These are phyloP conservation scores for Euphonia xanthogaster DNA, from an alignment of 2,797 vertebrate genomes.

Conservation along the genomic window DNA sequence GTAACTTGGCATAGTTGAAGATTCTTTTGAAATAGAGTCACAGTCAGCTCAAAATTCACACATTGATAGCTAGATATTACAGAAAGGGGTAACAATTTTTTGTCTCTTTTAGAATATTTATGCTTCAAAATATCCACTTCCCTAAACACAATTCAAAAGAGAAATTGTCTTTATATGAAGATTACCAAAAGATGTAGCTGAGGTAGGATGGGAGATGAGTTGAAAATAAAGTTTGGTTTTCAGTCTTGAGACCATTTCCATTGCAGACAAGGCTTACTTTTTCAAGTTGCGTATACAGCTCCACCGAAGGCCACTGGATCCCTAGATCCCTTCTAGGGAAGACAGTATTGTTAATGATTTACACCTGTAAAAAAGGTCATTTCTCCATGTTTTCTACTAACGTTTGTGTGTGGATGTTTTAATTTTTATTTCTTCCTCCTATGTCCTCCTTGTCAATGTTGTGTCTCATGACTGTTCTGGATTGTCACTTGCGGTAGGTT, in stretches of 20 bases:
- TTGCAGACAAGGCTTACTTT: neutral
- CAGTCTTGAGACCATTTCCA: neutral
- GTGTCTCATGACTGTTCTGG: slow-evolving; percentile 99
- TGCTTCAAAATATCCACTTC: neutral
- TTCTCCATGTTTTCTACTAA: slow-evolving; percentile 85
- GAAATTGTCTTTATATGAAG: neutral
- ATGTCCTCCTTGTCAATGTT: slow-evolving; percentile 99
- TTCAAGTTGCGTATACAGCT: neutral
- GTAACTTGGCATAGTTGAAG: neutral
- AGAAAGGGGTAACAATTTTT: neutral
- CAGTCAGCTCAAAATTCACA: neutral
- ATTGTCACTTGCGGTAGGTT: slow-evolving; percentile 99
- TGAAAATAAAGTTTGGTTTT: neutral
- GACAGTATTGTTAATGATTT: neutral
- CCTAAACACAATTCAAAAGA: neutral
- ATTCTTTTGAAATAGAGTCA: neutral
- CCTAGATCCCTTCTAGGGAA: neutral
- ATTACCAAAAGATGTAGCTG: neutral
- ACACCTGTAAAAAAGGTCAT: slow-evolving; percentile 78
- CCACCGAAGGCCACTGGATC: neutral
- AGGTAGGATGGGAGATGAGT: neutral
- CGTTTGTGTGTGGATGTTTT: slow-evolving; percentile 95
- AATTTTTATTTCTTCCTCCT: slow-evolving; percentile 99
- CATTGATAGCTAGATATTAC: neutral
- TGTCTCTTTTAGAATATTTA: neutral